Evolutionary conservation across 2,113 vertebrate genomes (phyloP).

Genomic region (Cottus gobio): DNA sequence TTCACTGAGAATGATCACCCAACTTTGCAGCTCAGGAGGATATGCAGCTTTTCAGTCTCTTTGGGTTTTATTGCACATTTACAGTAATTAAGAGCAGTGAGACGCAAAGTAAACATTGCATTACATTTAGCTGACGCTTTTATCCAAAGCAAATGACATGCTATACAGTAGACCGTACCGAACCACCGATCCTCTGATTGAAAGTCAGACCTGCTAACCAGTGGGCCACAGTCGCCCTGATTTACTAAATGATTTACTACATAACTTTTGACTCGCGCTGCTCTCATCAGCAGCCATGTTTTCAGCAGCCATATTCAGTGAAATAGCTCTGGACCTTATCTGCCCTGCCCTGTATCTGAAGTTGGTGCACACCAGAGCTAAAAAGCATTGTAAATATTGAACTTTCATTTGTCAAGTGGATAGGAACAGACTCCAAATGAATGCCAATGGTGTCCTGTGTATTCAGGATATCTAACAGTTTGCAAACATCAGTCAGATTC

Average conservation of each 20-base stretch:
- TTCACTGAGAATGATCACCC: background rate
- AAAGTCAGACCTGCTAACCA: no score
- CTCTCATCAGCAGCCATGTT: background rate
- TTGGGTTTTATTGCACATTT: background rate
- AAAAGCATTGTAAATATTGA: slow-evolving; percentile 1
- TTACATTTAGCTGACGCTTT: no score
- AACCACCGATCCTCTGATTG: no score
- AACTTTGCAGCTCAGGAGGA: background rate
- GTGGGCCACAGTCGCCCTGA: no score
- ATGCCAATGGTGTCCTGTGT: slow-evolving; percentile 18
- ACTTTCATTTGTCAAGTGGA: slow-evolving; percentile 22
- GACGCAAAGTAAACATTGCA: background rate
- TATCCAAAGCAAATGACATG: no score
- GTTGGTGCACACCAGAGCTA: background rate
- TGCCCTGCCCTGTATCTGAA: background rate
- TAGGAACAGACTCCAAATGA: slow-evolving; percentile 9
- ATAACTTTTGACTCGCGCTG: background rate
- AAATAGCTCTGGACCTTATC: background rate
- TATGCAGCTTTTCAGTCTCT: background rate
- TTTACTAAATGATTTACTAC: background rate
- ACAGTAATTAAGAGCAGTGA: background rate
- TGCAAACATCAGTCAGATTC: background rate
- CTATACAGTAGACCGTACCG: no score
- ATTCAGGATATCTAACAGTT: background rate
- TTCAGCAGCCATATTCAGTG: background rate